Percentiles rank a stretch among this genome's conserved stretches.
Conservation (phyloP, 2,797 vertebrate genomes). For the Tapirus indicus region DNA sequence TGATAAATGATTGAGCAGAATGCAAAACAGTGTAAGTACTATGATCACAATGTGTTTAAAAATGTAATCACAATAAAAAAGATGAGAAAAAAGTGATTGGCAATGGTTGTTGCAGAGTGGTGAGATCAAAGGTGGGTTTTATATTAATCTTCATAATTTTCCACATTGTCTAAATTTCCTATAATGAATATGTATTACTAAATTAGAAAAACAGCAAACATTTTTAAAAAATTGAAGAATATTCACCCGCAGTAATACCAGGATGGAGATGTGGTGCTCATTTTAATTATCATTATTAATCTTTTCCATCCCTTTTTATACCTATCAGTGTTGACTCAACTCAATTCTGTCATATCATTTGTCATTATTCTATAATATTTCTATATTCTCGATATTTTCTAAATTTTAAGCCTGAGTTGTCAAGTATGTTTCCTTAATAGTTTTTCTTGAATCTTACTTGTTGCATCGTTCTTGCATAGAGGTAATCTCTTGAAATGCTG, state of each 20-base stretch:
- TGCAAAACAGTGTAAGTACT: neutral
- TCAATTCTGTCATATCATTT: neutral
- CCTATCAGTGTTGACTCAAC: neutral
- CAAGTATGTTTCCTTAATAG: neutral
- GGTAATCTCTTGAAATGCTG: conserved; percentile 90
- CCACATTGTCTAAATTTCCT: neutral
- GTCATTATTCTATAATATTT: neutral
- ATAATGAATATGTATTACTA: neutral
- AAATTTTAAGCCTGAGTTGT: neutral
- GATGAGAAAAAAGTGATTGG: neutral
- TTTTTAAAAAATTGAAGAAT: neutral
- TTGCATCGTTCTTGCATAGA: conserved; percentile 91
- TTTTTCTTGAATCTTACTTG: conserved; percentile 88
- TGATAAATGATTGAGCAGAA: neutral
- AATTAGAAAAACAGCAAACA: neutral
- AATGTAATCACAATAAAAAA: neutral
- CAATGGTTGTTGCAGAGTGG: neutral
- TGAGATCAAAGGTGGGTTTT: neutral
- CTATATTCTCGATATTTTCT: neutral
- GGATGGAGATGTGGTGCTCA: neutral
- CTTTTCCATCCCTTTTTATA: neutral
- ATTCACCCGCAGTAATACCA: neutral
- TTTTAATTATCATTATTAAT: neutral
- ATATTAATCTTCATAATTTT: neutral
- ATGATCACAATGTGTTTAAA: neutral